Evolutionary conservation across 2,888 invertebrate species (phyloP).

Genomic region (Eupithecia exiguata): DNA sequence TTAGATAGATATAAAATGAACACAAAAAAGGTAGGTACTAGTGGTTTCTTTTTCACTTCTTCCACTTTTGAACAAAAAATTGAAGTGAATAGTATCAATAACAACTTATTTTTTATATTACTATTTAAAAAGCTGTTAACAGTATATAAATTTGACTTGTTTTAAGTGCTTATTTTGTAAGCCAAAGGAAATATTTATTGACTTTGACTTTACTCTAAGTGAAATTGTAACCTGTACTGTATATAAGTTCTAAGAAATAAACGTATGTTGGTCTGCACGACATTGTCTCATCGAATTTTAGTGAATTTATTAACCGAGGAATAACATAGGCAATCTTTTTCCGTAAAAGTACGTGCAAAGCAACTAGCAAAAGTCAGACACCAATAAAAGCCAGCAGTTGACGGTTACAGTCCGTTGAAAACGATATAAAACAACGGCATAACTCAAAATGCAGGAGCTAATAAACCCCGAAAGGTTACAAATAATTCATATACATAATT

Average conservation of each 20-base stretch:
- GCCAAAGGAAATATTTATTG: no score
- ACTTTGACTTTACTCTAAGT: not conserved
- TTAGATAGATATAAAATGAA: no score
- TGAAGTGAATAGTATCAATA: no score
- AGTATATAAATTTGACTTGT: no score
- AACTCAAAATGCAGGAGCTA: not conserved
- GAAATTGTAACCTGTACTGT: not conserved
- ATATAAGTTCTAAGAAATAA: not conserved
- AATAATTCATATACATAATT: constrained; percentile 45
- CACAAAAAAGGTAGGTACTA: no score
- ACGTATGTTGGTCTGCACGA: no score
- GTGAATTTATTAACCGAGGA: not conserved
- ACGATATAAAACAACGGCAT: not conserved
- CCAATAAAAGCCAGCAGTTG: not conserved
- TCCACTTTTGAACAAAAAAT: no score
- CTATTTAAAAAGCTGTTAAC: no score
- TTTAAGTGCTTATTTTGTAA: no score
- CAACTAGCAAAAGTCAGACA: not conserved
- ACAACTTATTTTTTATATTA: no score
- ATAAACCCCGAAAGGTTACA: constrained; percentile 18
- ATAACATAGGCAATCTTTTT: not conserved
- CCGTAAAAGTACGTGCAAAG: not conserved
- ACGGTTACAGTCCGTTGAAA: not conserved
- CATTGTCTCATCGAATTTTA: not conserved
- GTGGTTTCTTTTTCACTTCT: no score